Conservation (phyloP, 2,797 vertebrate genomes). For the Ambastaia sidthimunki region DNA sequence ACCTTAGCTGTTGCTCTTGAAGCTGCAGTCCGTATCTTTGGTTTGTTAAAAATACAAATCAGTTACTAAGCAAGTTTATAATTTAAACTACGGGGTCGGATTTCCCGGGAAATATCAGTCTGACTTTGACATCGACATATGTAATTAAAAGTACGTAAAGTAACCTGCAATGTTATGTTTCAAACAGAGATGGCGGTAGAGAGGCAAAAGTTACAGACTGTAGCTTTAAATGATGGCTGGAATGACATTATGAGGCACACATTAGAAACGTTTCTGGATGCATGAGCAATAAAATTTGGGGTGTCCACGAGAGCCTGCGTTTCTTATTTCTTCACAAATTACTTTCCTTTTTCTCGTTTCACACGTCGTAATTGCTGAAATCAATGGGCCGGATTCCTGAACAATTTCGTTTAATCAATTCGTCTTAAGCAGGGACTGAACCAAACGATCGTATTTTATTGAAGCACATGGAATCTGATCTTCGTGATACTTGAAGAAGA, state of each 20-base stretch:
- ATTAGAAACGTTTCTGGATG: conserved; percentile 39
- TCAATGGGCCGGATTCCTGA: conserved; percentile 45
- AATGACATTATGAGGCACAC: not conserved
- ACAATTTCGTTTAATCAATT: conserved; percentile 50
- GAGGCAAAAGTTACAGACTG: no score
- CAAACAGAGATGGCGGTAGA: no score
- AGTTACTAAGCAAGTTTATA: no score
- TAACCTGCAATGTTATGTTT: no score
- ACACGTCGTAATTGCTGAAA: conserved; percentile 50
- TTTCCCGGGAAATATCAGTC: no score
- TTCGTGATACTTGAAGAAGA: conserved; percentile 28
- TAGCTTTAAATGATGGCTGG: not conserved
- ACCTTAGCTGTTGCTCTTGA: conserved; percentile 33
- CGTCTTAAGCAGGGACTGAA: conserved; percentile 28
- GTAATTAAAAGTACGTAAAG: no score
- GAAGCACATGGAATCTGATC: conserved; percentile 37
- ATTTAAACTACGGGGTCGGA: no score
- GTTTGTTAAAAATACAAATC: no score
- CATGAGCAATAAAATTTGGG: conserved; percentile 34
- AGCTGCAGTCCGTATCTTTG: no score
- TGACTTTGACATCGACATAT: no score
- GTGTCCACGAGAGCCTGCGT: not conserved
- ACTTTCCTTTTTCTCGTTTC: conserved; percentile 29
- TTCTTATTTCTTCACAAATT: conserved; percentile 19
- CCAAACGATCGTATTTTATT: conserved; percentile 44